phyloP scores from a whole-genome alignment of 1,140 invertebrate species.

The Ips nitidus region DNA sequence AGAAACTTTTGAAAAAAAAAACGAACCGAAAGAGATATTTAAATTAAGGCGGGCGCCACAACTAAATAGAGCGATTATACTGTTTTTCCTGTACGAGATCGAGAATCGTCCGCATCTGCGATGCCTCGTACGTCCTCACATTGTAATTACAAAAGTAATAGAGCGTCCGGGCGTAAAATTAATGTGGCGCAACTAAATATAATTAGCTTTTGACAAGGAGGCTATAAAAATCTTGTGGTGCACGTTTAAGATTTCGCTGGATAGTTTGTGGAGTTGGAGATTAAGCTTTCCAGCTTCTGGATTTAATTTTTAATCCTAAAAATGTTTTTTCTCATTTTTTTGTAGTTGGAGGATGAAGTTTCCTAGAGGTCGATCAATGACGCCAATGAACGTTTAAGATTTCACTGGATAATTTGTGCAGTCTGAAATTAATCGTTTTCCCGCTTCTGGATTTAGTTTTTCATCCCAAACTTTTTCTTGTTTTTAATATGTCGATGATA shows the following conservation, averaged over 20 bases:
- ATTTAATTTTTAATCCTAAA: too few relatives aligned
- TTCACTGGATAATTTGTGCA: too few relatives aligned
- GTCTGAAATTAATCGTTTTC: too few relatives aligned
- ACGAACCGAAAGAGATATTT: not conserved
- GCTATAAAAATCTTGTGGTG: conserved; percentile 7
- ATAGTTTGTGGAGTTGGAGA: too few relatives aligned
- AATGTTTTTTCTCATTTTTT: too few relatives aligned
- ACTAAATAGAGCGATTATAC: not conserved
- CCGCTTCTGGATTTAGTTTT: too few relatives aligned
- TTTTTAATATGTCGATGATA: too few relatives aligned
- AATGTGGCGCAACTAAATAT: conserved; percentile 11
- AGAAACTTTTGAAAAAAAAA: not conserved
- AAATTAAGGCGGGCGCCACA: not conserved
- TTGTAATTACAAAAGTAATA: conserved; percentile 4
- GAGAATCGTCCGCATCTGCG: not conserved
- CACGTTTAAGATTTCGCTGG: not conserved
- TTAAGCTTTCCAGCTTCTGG: too few relatives aligned
- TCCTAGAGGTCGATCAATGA: too few relatives aligned
- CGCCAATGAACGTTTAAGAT: too few relatives aligned
- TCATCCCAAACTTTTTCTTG: too few relatives aligned
- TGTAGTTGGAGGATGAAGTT: too few relatives aligned
- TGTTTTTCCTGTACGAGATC: not conserved
- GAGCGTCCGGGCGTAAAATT: conserved; percentile 10
- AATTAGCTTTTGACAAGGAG: conserved; percentile 10
- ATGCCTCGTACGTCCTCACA: not conserved